Evolutionary conservation across 2,797 vertebrate genomes (phyloP), one percentile per base, ranked within the genome.

Genomic region (Schizopygopsis malacanthus): DNA sequence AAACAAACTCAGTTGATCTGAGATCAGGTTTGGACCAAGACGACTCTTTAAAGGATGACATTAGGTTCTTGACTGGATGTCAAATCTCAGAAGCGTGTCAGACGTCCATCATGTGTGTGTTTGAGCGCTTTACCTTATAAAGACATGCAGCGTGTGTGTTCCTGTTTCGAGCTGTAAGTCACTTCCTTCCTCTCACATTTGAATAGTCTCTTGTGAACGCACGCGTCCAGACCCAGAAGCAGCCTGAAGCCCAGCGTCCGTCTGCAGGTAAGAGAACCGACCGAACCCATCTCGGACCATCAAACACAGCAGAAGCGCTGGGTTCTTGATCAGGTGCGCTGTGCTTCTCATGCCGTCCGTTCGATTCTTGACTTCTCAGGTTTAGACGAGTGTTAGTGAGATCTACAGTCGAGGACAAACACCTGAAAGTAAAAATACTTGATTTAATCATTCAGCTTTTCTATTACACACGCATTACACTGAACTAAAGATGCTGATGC

Each of bases 161-260:
- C 89, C 89, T 87, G 82, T 88, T 88, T 89, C 82, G n/a, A n/a
- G 33, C 61, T 33, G 25, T 47, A 25, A 85, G 86, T 86, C 84
- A 89, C 84, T 89, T 89, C 89, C 89, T 89, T 89, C 89, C 89
- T 88, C 82, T 88, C 79, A 43, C 71, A 87, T 88, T 89, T 88
- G 89, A 89, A 82, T 88, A 87, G 82, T 39, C 33, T 56, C 47
- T 25, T 45, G 84, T 63, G 41, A 80, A 33, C 28, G 28, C 28
- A 78, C 65, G 45, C 70, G 45, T 72, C 37, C 70, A 81, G 39
- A 81, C 65, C 61, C 81, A 39, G 71, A 72, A 52, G 11, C 54
- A 47, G n/a, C 67, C 54, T 75, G 41, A 83, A 76, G 33, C 20
- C 72, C 43, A 65, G 13, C 59, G 45, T 52, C 81, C 52, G 6